A percentile compares a stretch with the other conserved stretches of the same genome.
Evolutionary conservation across 1,140 invertebrate genomes (phyloP).

Genomic region (Drosophila insularis): DNA sequence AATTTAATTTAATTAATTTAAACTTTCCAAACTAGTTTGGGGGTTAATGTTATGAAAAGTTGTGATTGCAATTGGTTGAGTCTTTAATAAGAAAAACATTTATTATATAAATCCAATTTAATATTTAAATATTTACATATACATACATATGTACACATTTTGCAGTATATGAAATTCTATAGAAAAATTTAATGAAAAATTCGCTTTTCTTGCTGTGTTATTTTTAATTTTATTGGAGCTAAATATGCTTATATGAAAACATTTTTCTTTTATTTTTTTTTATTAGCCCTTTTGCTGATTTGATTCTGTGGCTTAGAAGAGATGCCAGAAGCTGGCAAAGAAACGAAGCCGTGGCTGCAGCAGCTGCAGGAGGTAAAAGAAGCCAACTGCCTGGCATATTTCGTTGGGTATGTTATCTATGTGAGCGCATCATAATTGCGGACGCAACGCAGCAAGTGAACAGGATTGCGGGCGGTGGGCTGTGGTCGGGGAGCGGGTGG

Average conservation of each 20-base stretch:
- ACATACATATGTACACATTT: background rate
- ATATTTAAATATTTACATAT: background rate
- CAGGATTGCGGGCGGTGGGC: background rate
- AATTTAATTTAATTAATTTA: background rate
- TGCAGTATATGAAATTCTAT: background rate
- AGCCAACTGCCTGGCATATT: constrained; percentile 50
- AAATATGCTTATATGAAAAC: constrained; percentile 14
- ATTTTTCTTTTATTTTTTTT: constrained; percentile 38
- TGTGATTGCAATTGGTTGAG: too few species aligned
- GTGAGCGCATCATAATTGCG: constrained; percentile 67
- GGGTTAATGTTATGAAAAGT: too few species aligned
- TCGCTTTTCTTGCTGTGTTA: constrained; percentile 39
- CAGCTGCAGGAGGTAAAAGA: background rate
- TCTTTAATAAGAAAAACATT: too few species aligned
- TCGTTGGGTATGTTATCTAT: constrained; percentile 50
- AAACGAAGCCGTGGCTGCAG: background rate
- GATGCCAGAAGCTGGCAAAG: background rate
- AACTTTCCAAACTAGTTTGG: too few species aligned
- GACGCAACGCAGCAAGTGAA: constrained; percentile 36
- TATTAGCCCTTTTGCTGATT: constrained; percentile 39
- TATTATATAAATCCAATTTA: too few species aligned
- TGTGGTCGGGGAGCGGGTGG: constrained; percentile 12
- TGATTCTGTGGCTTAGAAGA: constrained; percentile 44
- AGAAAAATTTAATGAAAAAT: constrained; percentile 27
- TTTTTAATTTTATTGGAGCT: constrained; percentile 1